A percentile compares a stretch with the other conserved stretches of the same genome.
Evolutionary conservation across 2,113 vertebrate species (phyloP).

Genomic region (human): GRCh38 chr6:137007001-137007500

Average conservation of each 20-base stretch:
- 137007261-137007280: background rate
- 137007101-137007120: background rate
- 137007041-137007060: background rate
- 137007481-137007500: background rate
- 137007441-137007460: background rate
- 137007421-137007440: background rate
- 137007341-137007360: background rate
- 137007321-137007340: background rate
- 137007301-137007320: background rate
- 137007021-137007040: background rate
- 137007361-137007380: background rate
- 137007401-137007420: background rate
- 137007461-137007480: background rate
- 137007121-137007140: constrained; percentile 32
- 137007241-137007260: background rate
- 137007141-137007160: constrained; percentile 15
- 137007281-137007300: background rate
- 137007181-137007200: constrained; percentile 1
- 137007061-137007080: background rate
- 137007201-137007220: constrained; percentile 8
- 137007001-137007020: too few relatives aligned
- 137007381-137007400: background rate
- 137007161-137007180: constrained; percentile 31
- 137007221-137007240: constrained; percentile 31
- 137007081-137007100: background rate